Conservation (phyloP, 1,140 invertebrate genomes). For the Leptestheria dahalacensis region DNA sequence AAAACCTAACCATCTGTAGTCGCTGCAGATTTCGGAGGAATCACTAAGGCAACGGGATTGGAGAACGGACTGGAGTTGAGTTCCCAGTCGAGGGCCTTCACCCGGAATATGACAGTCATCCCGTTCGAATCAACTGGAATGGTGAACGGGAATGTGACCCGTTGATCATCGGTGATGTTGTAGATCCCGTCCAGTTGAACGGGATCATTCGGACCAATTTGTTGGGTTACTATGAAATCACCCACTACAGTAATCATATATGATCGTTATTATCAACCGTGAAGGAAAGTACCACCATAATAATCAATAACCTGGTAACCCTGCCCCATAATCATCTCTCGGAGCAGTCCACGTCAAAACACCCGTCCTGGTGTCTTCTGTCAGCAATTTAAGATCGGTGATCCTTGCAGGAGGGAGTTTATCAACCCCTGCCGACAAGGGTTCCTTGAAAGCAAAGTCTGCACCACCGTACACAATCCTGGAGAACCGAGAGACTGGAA, state of each 20-base stretch:
- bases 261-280: background rate
- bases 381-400: background rate
- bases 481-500: background rate
- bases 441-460: background rate
- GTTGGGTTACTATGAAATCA: background rate
- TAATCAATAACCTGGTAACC: background rate
- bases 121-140: background rate
- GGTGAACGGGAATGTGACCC: background rate
- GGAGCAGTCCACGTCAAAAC: background rate
- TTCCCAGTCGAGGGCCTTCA: background rate
- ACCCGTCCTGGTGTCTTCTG: background rate
- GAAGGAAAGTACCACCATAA: background rate
- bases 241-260: background rate
- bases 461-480: background rate
- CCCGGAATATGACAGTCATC: background rate
- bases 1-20: background rate
- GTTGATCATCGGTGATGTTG: background rate
- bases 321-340: constrained; percentile 2
- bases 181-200: background rate
- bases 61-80: background rate
- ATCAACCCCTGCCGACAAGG: background rate
- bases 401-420: background rate
- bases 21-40: background rate
- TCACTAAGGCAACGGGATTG: background rate
- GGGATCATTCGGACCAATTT: background rate